Evolutionary conservation across 1,140 invertebrate genomes (phyloP), one percentile per base, ranked within the genome.

Genomic region (Plodia interpunctella): DNA sequence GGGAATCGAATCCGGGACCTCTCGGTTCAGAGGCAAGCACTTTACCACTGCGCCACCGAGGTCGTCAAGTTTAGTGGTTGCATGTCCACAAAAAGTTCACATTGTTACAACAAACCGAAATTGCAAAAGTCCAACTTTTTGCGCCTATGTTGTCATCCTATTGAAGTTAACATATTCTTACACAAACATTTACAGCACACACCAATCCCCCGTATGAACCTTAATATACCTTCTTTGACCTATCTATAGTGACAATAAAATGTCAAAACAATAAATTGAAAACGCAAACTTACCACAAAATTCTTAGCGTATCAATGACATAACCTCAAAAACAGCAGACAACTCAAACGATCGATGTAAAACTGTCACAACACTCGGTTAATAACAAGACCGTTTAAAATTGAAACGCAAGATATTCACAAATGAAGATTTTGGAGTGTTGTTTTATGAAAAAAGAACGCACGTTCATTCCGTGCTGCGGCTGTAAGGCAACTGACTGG

Each of bases 271-370:
- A 53, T 3, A 18, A 25, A 13, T 13, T 25, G 20, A 53, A 15
- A 25, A 21, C 20, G 5, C 15, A 15, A 21, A 21, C 51, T 53
- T 11, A 53, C 51, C 51, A 21, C 20, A 21, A 21, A 21, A 53
- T 44, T n/a, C 51, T 25, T 53, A 53, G 21, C 51, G n/a, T 20
- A 18, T n/a, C 51, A 21, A 53, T 15, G 21, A 21, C n/a, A 53
- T 53, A 53, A 53, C 51, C 51, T 53, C 51, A 20, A 53, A 53
- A 53, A 25, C 51, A 15, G 1, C 10, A 13, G n/a, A 13, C 17
- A 2, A 25, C 8, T 25, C 20, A 53, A 53, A 53, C 28, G 11
- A 17, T 13, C 13, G 10, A 35, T 17, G n/a, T n/a, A n/a, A 44
- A 32, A 44, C 51, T 53, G 49, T 53, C 20, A 25, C 13, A 32